Evolutionary conservation across 2,888 invertebrate genomes (phyloP).

Genomic region (Plutella xylostella): DNA sequence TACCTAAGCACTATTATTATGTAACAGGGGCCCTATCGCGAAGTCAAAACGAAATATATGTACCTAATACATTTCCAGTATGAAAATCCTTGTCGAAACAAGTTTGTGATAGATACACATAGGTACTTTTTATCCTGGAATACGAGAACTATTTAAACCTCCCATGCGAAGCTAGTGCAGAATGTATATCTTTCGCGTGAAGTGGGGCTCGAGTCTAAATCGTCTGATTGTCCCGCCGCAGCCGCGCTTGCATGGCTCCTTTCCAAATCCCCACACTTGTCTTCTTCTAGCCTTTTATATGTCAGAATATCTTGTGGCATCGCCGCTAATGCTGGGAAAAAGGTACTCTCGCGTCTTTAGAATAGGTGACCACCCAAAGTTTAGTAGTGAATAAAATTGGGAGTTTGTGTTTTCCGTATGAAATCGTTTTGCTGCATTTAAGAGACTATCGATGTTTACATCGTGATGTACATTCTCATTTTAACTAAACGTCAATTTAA

Average conservation of each 20-base stretch:
- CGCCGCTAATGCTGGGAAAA: neutral
- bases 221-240: slow-evolving; percentile 7
- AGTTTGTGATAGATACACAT: too few relatives aligned
- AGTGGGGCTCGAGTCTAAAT: neutral
- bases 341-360: neutral
- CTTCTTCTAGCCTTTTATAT: slow-evolving; percentile 19
- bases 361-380: neutral
- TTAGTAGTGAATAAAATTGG: too few relatives aligned
- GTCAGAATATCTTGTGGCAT: slow-evolving; percentile 3
- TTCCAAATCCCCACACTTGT: slow-evolving; percentile 27
- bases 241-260: slow-evolving; percentile 23
- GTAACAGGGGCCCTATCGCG: neutral
- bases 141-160: neutral
- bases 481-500: too few relatives aligned
- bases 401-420: too few relatives aligned
- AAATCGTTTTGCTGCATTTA: too few relatives aligned
- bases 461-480: too few relatives aligned
- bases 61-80: neutral
- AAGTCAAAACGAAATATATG: neutral
- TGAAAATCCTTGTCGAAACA: neutral
- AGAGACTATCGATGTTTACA: too few relatives aligned
- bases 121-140: neutral
- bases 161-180: neutral
- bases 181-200: neutral
- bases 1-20: neutral